Base-by-base conservation (phyloP, 1,140 invertebrate species). In the Kradibia gibbosae region DNA sequence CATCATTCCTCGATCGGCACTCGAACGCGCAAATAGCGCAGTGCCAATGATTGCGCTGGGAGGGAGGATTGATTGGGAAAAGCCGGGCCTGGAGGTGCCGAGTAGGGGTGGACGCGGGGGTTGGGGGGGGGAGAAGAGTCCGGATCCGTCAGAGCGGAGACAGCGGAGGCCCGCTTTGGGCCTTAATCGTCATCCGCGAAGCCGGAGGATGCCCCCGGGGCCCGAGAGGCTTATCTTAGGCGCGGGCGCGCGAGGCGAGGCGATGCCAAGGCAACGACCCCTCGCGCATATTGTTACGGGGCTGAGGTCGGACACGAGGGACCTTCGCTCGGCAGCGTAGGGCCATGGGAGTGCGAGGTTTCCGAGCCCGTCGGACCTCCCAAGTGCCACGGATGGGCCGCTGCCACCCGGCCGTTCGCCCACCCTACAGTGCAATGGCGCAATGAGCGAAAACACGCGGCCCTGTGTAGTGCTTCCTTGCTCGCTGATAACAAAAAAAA, bases 101-200 rank as follows among this genome's bases (percentile, higher is more conserved):
- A 62, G 55, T 22, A 10, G 5, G 22, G 8, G 55, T 22, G 55
- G 55, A 70, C 13, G 11, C n/a, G 39, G 25, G 15, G 42, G 42
- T 4, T 17, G 4, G 0, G 3, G 5, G 39, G 67, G 25, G n/a
- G 31, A 48, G 31, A 71, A 48, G 25, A 71, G 1, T 25, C 8
- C 57, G 13, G 50, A 17, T 20, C 0, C 8, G 25, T 11, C 31
- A 60, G 55, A 60, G 25, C 62, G 22, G 20, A 22, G 31, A n/a
- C n/a, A 31, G 39, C 31, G 31, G 39, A 67, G 39, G 4, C 34
- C 4, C 62, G 4, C 34, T 34, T 22, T 31, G 42, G 34, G 34
- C 73, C 53, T 34, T 75, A 57, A 39, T 31, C 73, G 60, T 75
- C 60, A 75, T 25, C 53, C 60, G 17, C 53, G 53, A 57, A 60